Evolutionary conservation across 2,888 invertebrate genomes (phyloP).

Genomic region (Herminia tarsipennalis): DNA sequence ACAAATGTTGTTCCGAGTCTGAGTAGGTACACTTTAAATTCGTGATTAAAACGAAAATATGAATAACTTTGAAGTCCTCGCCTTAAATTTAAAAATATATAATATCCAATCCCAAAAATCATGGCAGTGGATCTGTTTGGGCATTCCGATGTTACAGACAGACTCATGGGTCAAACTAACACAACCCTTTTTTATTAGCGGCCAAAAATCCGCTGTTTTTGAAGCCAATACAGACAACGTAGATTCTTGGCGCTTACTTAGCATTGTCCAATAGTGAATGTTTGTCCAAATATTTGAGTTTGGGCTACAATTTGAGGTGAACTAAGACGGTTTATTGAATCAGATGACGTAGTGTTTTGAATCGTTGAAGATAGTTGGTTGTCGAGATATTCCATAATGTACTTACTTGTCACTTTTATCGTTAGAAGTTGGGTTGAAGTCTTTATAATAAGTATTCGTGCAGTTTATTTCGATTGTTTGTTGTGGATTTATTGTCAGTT

Average conservation of each 20-base stretch:
- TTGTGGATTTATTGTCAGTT: not conserved
- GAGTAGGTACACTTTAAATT: no score
- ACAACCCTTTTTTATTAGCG: not conserved
- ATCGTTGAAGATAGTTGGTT: slow-evolving; percentile 32
- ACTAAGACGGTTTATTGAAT: slow-evolving; percentile 42
- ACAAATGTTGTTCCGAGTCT: no score
- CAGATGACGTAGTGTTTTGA: slow-evolving; percentile 45
- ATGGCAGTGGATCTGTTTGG: not conserved
- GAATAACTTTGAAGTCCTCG: not conserved
- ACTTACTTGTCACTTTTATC: not conserved
- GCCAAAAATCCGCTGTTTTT: not conserved
- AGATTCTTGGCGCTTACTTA: slow-evolving; percentile 49
- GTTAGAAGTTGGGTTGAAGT: not conserved
- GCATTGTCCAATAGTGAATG: slow-evolving; percentile 48
- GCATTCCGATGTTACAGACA: no score
- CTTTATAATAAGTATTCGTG: not conserved
- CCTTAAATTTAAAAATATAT: not conserved
- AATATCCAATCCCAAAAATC: not conserved
- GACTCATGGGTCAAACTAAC: not conserved
- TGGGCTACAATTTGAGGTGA: slow-evolving; percentile 44
- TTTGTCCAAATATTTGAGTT: slow-evolving; percentile 48
- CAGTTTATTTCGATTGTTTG: no score
- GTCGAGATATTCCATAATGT: not conserved
- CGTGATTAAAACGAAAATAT: no score
- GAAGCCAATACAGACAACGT: slow-evolving; percentile 21